Percentiles rank a stretch among this genome's conserved stretches.
These are phyloP conservation scores for Scelioninae gen. 2 DNA, from an alignment of 2,888 invertebrate species.

Conservation along the genomic window DNA sequence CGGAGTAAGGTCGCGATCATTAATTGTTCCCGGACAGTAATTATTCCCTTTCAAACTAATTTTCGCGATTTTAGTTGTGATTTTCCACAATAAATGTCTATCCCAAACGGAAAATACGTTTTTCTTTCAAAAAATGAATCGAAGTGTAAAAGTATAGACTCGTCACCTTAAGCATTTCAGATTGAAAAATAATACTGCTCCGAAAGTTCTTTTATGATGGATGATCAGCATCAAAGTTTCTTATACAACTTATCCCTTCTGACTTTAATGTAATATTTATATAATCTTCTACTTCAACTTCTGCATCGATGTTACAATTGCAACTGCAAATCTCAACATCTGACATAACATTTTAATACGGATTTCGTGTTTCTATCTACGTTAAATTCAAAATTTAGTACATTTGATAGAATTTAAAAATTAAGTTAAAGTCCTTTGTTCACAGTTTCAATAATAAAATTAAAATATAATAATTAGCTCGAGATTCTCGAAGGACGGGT, in stretches of 20 bases:
- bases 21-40: background rate
- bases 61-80: conserved; percentile 1
- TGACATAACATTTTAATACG: no score
- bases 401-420: no score
- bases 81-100: background rate
- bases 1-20: background rate
- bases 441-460: no score
- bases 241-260: conserved; percentile 10
- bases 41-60: conserved; percentile 1
- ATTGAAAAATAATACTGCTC: conserved; percentile 14
- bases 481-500: no score
- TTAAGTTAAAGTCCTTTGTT: no score
- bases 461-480: no score
- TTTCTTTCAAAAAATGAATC: conserved; percentile 3
- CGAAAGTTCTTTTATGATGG: conserved; percentile 10
- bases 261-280: background rate
- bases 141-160: conserved; percentile 1
- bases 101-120: conserved; percentile 2
- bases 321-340: no score
- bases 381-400: no score
- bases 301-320: no score
- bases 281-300: no score
- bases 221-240: conserved; percentile 12
- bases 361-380: no score
- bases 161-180: conserved; percentile 3